Base-by-base conservation (phyloP, 2,113 vertebrate genomes). In the Chloropsis cyanopogon region DNA sequence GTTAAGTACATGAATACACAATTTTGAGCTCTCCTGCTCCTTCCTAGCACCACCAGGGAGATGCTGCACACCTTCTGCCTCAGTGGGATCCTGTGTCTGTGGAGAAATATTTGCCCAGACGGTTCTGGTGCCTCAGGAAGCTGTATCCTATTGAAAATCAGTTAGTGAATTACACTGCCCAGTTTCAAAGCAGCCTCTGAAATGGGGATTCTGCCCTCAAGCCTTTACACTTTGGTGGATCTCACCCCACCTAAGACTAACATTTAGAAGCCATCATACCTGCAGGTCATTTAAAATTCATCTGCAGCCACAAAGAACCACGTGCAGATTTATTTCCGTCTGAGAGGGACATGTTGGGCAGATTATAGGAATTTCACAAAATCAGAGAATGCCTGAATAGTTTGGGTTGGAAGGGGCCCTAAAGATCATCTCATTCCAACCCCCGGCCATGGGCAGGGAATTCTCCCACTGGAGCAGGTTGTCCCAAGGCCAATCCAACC, bases 71-170 rank as follows among this genome's bases (percentile, higher is more conserved):
- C 57, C 69, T 50, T 28, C 80, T 41, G 25, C 60, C 63, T 33
- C 77, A 18, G 2, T 2, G 50, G 66, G 57, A 46, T 54, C 22
- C 35, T 2, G 0, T 1, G 25, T 0, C 4, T 53, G 19, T 1
- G 11, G 24, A 47, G 24, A 83, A 79, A 3, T 35, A 29, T 12
- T 61, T 72, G 25, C 19, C 31, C 20, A 22, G 53, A 24, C 0
- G 2, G 29, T 41, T 20, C 37, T 31, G 73, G 49, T 47, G 53
- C 50, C 46, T 73, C n/a, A 42, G 39, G 54, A 88, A 69, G 22
- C 37, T 41, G 2, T 1, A 22, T 6, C 46, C 42, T 5, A 39
- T 1, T 11, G 29, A 46, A 78, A 93, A 54, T 9, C 79, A 28
- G 14, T 2, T 37, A 37, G 22, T 12, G 37, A 50, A 65, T n/a